Evolutionary conservation across 2,888 invertebrate species (phyloP), one percentile per base, ranked within the genome.

Genomic region (Lepidochrysops patricia): DNA sequence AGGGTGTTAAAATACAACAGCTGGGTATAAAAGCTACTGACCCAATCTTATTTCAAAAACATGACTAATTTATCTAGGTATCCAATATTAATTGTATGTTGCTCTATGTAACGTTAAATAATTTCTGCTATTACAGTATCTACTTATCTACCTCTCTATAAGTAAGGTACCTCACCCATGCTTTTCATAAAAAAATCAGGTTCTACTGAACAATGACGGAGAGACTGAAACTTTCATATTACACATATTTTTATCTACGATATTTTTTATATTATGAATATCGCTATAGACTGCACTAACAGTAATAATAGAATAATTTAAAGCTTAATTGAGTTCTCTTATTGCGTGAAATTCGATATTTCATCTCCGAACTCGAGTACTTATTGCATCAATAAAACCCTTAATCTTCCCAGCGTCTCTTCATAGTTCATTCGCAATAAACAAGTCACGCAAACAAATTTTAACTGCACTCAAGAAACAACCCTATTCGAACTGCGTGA

Each of bases 311-410:
- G 23, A 23, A 43, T 9, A 23, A 43, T 19, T 19, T 43, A 43
- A 19, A 12, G 58, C 50, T 54, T 60, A 62, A 64, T 62, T 62
- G 57, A 62, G 35, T 62, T 59, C 57, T 56, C 62, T 60, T 54
- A 61, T 64, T 59, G 29, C 57, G 60, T 63, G 56, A 60, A 64
- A 66, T 57, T 63, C 61, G 62, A 62, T 63, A 61, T 54, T 60
- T 61, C 62, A 63, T 67, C 62, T 64, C 60, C 60, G 62, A 72
- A 72, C 67, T 74, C 72, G 70, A 79, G 75, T 76, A 71, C 77
- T 82, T 82, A 84, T 82, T 81, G 79, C 81, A 75, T 79, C 82
- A 75, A 83, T 84, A 82, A 83, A 84, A 80, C 72, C 68, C 71
- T 54, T 54, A 54, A 32, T 23, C 19, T 54, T 54, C 54, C 5